Evolutionary conservation across 1,140 invertebrate species (phyloP).

Genomic region (Tetramorium alpestre): DNA sequence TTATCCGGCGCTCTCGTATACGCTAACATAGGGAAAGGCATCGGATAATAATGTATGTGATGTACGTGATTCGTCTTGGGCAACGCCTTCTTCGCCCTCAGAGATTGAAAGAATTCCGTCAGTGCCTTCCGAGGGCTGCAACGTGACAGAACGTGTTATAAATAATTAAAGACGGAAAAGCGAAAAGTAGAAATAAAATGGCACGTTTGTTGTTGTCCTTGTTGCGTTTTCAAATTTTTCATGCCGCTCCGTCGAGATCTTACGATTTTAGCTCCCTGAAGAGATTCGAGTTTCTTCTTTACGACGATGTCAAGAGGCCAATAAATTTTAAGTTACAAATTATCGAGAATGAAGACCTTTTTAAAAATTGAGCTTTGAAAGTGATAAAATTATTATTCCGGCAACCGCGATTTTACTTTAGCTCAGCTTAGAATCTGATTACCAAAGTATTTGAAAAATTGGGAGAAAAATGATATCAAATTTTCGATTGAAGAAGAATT

Average conservation of each 20-base stretch:
- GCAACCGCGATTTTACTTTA: background rate
- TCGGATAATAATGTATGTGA: conserved; percentile 61
- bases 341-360: background rate
- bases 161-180: background rate
- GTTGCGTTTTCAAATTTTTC: too few relatives aligned
- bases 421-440: background rate
- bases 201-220: background rate
- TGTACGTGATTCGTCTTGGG: conserved; percentile 11
- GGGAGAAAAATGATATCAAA: background rate
- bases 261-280: too few relatives aligned
- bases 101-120: conserved; percentile 48
- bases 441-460: background rate
- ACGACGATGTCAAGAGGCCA: too few relatives aligned
- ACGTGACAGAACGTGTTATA: conserved; percentile 20
- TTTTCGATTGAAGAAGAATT: background rate
- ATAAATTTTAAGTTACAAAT: background rate
- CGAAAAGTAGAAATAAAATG: background rate
- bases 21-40: background rate
- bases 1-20: conserved; percentile 47
- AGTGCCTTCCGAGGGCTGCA: conserved; percentile 61
- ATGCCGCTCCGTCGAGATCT: too few relatives aligned
- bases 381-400: background rate
- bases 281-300: too few relatives aligned
- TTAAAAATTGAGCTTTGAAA: background rate
- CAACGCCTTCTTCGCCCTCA: conserved; percentile 25